Evolutionary conservation across 2,888 invertebrate species (phyloP).

Genomic region (Dynastes grantii): DNA sequence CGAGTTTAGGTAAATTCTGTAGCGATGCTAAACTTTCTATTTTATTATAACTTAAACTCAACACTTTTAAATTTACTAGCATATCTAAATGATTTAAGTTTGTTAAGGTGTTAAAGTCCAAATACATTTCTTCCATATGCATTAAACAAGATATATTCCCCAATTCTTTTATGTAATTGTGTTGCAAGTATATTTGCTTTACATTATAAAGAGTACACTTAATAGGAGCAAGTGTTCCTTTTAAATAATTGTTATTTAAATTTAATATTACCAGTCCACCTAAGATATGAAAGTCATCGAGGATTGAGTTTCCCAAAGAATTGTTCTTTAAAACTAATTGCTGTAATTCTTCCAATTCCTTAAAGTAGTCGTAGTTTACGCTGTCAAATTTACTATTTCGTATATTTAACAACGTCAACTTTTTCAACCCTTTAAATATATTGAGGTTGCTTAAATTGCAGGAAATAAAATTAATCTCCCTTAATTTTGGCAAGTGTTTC

Average conservation of each 20-base stretch:
- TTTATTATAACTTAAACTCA: constrained; percentile 54
- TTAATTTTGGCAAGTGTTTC: constrained; percentile 62
- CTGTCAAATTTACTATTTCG: constrained; percentile 57
- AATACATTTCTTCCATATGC: constrained; percentile 47
- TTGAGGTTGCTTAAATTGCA: constrained; percentile 40
- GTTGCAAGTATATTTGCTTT: constrained; percentile 44
- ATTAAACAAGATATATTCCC: constrained; percentile 45
- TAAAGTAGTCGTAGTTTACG: constrained; percentile 53
- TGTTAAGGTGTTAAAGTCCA: constrained; percentile 51
- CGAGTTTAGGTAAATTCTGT: constrained; percentile 35
- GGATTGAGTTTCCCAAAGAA: constrained; percentile 22
- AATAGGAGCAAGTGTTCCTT: not conserved
- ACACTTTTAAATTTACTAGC: constrained; percentile 26
- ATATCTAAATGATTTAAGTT: constrained; percentile 2
- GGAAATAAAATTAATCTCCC: constrained; percentile 61
- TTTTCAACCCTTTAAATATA: constrained; percentile 28
- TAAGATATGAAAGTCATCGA: not conserved
- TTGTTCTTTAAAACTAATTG: constrained; percentile 40
- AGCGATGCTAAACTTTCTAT: constrained; percentile 48
- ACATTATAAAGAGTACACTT: constrained; percentile 41
- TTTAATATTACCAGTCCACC: constrained; percentile 18
- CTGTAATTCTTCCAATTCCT: constrained; percentile 54
- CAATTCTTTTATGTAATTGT: constrained; percentile 36
- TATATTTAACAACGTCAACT: constrained; percentile 49
- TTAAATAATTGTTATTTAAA: constrained; percentile 46